Evolutionary conservation across 2,888 invertebrate species (phyloP).

Genomic region (Metallyticus violacea): DNA sequence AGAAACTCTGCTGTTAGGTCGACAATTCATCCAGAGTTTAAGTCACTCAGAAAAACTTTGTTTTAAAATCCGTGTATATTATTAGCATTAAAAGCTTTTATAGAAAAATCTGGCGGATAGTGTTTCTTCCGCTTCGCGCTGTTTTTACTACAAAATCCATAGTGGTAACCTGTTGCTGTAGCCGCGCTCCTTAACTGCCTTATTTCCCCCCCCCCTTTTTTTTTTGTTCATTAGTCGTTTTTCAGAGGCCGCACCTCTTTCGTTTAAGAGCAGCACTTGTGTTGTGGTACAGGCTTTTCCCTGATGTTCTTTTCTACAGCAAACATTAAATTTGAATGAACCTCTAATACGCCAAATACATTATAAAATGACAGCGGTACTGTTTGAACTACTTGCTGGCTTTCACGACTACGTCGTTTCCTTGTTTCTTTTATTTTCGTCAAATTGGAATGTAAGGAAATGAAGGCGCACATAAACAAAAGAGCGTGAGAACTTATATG

Average conservation of each 20-base stretch:
- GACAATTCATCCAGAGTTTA: no score
- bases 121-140: neutral
- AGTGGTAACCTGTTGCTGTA: neutral
- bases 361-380: neutral
- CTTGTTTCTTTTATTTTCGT: no score
- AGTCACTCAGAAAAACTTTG: neutral
- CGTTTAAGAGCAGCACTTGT: neutral
- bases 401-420: no score
- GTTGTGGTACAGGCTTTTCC: neutral
- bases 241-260: neutral
- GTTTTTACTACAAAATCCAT: neutral
- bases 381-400: neutral
- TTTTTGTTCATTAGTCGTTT: neutral
- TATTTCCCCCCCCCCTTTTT: neutral
- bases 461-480: no score
- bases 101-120: neutral
- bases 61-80: neutral
- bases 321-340: neutral
- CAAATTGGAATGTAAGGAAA: no score
- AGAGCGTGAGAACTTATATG: no score
- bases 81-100: neutral
- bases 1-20: no score
- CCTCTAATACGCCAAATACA: neutral
- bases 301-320: neutral
- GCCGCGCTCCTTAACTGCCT: neutral